Evolutionary conservation across 2,113 vertebrate species (phyloP).

Genomic region (Tympanuchus pallidicinctus): DNA sequence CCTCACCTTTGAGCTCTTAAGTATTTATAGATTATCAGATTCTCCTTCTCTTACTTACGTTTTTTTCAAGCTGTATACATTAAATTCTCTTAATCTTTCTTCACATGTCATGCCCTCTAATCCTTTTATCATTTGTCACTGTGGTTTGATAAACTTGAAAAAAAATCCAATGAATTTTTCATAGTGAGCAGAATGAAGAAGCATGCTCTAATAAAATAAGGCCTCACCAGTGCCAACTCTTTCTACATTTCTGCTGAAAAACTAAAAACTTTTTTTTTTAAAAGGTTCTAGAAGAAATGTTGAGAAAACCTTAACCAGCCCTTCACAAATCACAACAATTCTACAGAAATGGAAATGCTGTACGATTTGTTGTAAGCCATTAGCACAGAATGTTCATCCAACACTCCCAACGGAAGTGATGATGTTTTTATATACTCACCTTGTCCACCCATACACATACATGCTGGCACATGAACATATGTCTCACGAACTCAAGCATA

Average conservation of each 20-base stretch:
- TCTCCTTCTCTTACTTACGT: slow-evolving; percentile 64
- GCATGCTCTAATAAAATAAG: slow-evolving; percentile 31
- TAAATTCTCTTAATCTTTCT: slow-evolving; percentile 70
- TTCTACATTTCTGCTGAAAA: not conserved
- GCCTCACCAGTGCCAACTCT: slow-evolving; percentile 8
- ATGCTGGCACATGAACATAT: accelerated
- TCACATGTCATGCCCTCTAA: slow-evolving; percentile 63
- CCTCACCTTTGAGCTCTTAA: slow-evolving; percentile 70
- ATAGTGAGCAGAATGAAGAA: slow-evolving; percentile 58
- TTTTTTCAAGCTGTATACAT: slow-evolving; percentile 68
- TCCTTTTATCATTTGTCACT: slow-evolving; percentile 67
- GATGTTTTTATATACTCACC: not conserved
- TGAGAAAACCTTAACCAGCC: slow-evolving; percentile 22
- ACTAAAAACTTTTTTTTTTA: not conserved
- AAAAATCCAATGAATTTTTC: slow-evolving; percentile 58
- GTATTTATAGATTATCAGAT: slow-evolving; percentile 75
- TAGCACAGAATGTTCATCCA: not conserved
- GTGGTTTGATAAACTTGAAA: slow-evolving; percentile 60
- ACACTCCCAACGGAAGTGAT: accelerated
- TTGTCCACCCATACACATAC: accelerated
- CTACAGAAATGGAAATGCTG: not conserved
- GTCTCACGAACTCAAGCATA: not conserved
- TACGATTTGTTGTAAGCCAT: not conserved
- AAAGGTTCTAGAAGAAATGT: not conserved
- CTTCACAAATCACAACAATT: not conserved